Percentiles rank a stretch among this genome's conserved stretches.
phyloP scores from a whole-genome alignment of 2,113 vertebrate species.

The Capra hircus region DNA sequence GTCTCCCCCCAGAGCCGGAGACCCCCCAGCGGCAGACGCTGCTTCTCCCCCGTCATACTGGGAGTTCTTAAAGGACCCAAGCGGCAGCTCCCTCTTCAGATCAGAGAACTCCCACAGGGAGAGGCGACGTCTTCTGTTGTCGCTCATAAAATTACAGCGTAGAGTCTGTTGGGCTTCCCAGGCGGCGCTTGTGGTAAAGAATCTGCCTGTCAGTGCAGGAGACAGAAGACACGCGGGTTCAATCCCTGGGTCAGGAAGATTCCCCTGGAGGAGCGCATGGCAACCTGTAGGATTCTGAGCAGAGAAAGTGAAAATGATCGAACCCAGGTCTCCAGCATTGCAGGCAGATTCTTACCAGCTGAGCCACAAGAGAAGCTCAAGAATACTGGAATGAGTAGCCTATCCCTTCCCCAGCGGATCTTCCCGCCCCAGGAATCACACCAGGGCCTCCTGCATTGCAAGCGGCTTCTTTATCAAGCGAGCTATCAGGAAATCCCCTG shows the following conservation, averaged over 20 bases:
- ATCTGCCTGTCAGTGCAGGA: background rate
- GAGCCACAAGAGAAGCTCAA: background rate
- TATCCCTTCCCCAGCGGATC: background rate
- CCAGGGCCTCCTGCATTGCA: background rate
- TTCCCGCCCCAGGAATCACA: rapidly evolving
- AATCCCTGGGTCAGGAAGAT: background rate
- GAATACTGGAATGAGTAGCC: background rate
- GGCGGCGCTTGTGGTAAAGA: background rate
- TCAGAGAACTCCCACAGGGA: background rate
- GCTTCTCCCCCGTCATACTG: background rate
- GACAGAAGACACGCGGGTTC: rapidly evolving
- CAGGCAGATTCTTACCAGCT: background rate
- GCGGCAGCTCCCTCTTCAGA: background rate
- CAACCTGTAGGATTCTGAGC: background rate
- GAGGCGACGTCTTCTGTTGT: background rate
- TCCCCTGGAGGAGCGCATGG: background rate
- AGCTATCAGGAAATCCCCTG: background rate
- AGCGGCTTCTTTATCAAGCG: background rate
- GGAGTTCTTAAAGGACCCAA: background rate
- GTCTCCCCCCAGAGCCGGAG: no score
- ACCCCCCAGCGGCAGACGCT: no score
- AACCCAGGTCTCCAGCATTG: rapidly evolving
- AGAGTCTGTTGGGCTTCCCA: rapidly evolving
- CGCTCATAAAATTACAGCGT: background rate
- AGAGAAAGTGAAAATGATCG: background rate